Percentiles rank a stretch among this genome's conserved stretches.
These are phyloP conservation scores for Pteropus rufus DNA, from an alignment of 2,797 vertebrate genomes.

Conservation along the genomic window DNA sequence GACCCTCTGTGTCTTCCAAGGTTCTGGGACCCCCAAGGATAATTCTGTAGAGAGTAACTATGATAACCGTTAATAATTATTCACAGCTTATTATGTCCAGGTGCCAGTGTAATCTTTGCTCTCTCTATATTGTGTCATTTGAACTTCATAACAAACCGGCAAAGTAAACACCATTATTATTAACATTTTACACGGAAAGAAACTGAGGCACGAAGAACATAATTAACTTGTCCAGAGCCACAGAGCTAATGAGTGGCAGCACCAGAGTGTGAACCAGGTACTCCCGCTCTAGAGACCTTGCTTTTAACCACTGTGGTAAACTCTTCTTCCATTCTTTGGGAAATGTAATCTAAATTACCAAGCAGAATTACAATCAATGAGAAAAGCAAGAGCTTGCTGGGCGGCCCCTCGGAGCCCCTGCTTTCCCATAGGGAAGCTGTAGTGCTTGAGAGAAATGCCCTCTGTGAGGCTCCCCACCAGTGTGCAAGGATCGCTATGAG, in stretches of 20 bases:
- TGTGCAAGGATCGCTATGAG: background rate
- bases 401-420: background rate
- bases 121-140: background rate
- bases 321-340: background rate
- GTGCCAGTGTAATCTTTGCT: background rate
- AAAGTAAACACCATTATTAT: background rate
- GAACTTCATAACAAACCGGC: background rate
- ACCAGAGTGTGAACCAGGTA: background rate
- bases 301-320: background rate
- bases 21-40: background rate
- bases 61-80: background rate
- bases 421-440: background rate
- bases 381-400: background rate
- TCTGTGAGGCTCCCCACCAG: background rate
- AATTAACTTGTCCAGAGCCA: background rate
- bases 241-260: background rate
- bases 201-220: background rate
- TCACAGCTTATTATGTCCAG: background rate
- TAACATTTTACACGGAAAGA: background rate
- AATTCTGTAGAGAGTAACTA: background rate
- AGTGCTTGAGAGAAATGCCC: background rate
- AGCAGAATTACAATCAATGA: background rate
- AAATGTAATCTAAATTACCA: background rate
- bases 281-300: background rate
- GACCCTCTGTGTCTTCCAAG: background rate